A percentile compares a stretch with the other conserved stretches of the same genome.
phyloP scores from a whole-genome alignment of 2,797 vertebrate species.

The Pseudochromis fuscus region DNA sequence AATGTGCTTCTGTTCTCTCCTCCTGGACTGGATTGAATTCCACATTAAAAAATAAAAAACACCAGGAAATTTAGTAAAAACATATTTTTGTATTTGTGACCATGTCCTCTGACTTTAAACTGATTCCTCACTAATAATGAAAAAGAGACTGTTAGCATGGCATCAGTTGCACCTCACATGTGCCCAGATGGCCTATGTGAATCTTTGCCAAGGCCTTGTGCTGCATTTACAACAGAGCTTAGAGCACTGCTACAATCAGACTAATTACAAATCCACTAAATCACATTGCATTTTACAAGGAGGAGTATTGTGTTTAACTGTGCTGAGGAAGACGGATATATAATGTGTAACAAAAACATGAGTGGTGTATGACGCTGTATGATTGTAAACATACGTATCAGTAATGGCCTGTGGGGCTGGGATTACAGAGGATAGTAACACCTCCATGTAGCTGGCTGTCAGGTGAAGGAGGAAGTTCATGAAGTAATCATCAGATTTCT shows the following conservation, averaged over 20 bases:
- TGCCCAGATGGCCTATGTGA: slow-evolving; percentile 64
- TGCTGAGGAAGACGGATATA: neutral
- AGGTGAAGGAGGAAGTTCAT: no score
- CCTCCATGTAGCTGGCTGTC: no score
- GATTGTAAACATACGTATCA: no score
- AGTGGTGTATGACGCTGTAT: no score
- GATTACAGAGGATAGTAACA: no score
- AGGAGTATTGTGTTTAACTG: slow-evolving; percentile 25
- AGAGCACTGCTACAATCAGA: slow-evolving; percentile 44
- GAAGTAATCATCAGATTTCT: no score
- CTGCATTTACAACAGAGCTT: slow-evolving; percentile 53
- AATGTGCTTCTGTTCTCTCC: neutral
- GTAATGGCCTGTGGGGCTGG: no score
- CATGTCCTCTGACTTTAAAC: neutral
- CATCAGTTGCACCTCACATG: slow-evolving; percentile 61
- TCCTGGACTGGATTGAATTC: neutral
- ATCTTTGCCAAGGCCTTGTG: slow-evolving; percentile 54
- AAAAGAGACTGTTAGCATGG: slow-evolving; percentile 22
- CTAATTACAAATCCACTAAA: slow-evolving; percentile 53
- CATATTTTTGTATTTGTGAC: neutral
- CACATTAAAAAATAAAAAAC: neutral
- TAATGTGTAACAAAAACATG: neutral
- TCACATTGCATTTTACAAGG: slow-evolving; percentile 27
- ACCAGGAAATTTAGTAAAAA: neutral
- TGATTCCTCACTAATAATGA: slow-evolving; percentile 19